A percentile compares a stretch with the other conserved stretches of the same genome.
These are phyloP conservation scores for Epicauta chinensis DNA, from an alignment of 1,140 invertebrate genomes.

Conservation along the genomic window DNA sequence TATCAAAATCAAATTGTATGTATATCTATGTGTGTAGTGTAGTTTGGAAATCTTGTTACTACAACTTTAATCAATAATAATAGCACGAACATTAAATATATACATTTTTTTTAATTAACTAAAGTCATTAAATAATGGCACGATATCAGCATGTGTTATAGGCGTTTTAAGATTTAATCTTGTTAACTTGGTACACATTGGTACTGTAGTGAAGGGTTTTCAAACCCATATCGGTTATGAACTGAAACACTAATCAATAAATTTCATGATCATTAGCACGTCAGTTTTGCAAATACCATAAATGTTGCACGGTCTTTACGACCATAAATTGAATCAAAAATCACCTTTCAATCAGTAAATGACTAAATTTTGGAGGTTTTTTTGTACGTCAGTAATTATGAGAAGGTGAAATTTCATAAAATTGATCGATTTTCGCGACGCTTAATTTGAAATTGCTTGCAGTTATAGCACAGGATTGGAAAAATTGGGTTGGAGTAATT, in stretches of 20 bases:
- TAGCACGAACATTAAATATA: neutral
- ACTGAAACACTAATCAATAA: constrained; percentile 27
- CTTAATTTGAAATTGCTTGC: too few species aligned
- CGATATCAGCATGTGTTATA: constrained; percentile 27
- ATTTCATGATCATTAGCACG: constrained; percentile 29
- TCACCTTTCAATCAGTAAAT: too few species aligned
- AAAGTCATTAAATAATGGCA: constrained; percentile 21
- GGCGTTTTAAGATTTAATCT: constrained; percentile 28
- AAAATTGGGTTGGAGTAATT: too few species aligned
- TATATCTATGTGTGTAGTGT: neutral
- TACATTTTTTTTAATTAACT: constrained; percentile 12
- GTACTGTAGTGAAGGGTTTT: constrained; percentile 25
- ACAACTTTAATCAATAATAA: neutral
- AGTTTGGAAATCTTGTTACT: neutral
- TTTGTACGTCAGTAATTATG: too few species aligned
- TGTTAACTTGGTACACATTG: constrained; percentile 28
- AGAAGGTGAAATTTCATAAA: too few species aligned
- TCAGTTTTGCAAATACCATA: constrained; percentile 12
- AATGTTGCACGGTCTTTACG: too few species aligned
- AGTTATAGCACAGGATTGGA: too few species aligned
- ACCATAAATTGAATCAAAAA: too few species aligned
- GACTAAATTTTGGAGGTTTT: too few species aligned
- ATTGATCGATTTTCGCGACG: too few species aligned
- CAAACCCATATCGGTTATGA: constrained; percentile 25
- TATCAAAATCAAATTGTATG: neutral